Percentiles rank a stretch among this genome's conserved stretches.
Conservation (phyloP, 2,888 invertebrate genomes). For the Lasius fuliginosus region DNA sequence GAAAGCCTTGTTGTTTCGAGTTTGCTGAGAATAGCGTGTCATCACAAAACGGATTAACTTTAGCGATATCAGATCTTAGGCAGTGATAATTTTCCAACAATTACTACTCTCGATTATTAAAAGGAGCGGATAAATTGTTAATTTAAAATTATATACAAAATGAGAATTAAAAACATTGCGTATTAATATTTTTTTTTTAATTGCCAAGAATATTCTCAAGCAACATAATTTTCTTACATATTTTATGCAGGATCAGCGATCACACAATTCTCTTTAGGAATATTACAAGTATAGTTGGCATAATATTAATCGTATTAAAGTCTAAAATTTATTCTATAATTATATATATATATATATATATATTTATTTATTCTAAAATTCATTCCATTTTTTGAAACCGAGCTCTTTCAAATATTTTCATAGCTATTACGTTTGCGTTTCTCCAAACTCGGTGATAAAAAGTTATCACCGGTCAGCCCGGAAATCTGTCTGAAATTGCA, state of each 20-base stretch:
- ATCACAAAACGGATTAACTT: background rate
- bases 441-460: constrained; percentile 13
- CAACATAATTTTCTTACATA: constrained; percentile 4
- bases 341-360: too few relatives aligned
- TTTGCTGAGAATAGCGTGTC: background rate
- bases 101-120: background rate
- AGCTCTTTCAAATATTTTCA: background rate
- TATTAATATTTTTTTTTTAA: background rate
- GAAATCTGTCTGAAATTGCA: constrained; percentile 11
- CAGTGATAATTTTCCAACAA: background rate
- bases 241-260: background rate
- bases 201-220: background rate
- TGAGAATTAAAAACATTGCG: background rate
- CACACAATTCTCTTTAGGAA: background rate
- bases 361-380: background rate
- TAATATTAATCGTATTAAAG: background rate
- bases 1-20: too few relatives aligned
- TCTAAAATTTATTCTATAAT: background rate
- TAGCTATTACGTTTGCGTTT: background rate
- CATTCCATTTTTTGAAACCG: background rate
- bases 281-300: background rate
- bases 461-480: constrained; percentile 17
- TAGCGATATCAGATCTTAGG: background rate
- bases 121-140: background rate
- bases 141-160: background rate